These are phyloP conservation scores for Lagocephalus sceleratus DNA, from an alignment of 2,797 vertebrate genomes.

Conservation along the genomic window DNA sequence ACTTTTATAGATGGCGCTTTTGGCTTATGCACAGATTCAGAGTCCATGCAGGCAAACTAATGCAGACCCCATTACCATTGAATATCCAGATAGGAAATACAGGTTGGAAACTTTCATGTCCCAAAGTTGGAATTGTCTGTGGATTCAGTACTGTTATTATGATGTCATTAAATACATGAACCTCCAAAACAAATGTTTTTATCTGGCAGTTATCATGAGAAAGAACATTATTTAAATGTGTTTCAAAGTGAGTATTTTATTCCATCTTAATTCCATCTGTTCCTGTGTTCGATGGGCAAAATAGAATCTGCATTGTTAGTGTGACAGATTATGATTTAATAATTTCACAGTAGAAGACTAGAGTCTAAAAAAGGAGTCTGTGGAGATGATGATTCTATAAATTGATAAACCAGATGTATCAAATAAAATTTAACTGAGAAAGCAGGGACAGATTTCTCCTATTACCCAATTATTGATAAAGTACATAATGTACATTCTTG, in stretches of 20 bases:
- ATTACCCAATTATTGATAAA: neutral
- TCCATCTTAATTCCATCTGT: neutral
- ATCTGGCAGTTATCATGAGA: constrained; percentile 13
- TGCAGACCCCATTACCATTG: neutral
- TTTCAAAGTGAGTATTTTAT: too few species aligned
- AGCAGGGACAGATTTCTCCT: constrained; percentile 13
- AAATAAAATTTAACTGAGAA: constrained; percentile 14
- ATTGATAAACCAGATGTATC: constrained; percentile 6
- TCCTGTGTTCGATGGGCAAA: neutral
- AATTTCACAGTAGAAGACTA: constrained; percentile 1
- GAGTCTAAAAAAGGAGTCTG: constrained; percentile 27
- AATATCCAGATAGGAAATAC: neutral
- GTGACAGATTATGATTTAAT: constrained; percentile 14
- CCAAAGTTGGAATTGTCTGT: constrained; percentile 1
- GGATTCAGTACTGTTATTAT: neutral
- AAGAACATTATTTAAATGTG: neutral
- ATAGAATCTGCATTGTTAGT: neutral
- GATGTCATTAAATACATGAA: constrained; percentile 4
- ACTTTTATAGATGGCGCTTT: too few species aligned
- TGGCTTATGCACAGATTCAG: too few species aligned
- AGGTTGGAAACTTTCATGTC: constrained; percentile 3
- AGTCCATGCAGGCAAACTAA: too few species aligned
- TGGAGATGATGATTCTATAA: constrained; percentile 6
- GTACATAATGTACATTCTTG: constrained; percentile 2
- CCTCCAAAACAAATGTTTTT: neutral